Percentiles rank a stretch among this genome's conserved stretches.
Conservation (phyloP, 1,140 invertebrate genomes). For the Nixonia krombeini region DNA sequence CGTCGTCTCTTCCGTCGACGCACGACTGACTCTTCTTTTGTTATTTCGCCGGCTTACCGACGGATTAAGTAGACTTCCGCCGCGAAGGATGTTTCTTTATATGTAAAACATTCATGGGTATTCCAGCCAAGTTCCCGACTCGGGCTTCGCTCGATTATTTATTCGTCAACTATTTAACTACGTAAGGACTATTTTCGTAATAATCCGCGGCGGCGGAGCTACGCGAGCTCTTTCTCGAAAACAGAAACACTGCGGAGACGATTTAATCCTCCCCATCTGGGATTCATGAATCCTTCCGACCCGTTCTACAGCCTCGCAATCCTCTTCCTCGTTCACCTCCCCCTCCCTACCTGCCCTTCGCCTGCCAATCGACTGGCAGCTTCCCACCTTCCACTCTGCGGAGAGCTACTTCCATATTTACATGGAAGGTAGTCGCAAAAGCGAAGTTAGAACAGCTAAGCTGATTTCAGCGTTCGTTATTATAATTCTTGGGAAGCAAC, state of each 20-base stretch:
- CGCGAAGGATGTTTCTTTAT: no score
- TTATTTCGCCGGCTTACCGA: no score
- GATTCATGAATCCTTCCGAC: slow-evolving; percentile 65
- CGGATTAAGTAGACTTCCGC: no score
- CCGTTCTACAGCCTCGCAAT: slow-evolving; percentile 41
- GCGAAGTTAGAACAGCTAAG: slow-evolving; percentile 69
- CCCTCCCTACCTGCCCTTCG: slow-evolving; percentile 34
- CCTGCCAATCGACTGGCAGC: slow-evolving; percentile 60
- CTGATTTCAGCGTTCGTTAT: slow-evolving; percentile 72
- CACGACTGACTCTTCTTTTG: no score
- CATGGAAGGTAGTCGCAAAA: slow-evolving; percentile 65
- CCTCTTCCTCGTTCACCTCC: slow-evolving; percentile 37
- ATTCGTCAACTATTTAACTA: slow-evolving; percentile 25
- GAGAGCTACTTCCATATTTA: slow-evolving; percentile 69
- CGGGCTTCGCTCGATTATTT: slow-evolving; percentile 25
- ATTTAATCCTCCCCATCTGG: slow-evolving; percentile 68
- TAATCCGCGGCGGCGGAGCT: slow-evolving; percentile 29
- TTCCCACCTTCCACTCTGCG: slow-evolving; percentile 56
- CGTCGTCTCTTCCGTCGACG: no score
- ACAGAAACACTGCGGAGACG: slow-evolving; percentile 62
- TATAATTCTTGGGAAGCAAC: slow-evolving; percentile 66
- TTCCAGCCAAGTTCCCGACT: slow-evolving; percentile 10
- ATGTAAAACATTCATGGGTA: not conserved
- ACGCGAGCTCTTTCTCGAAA: slow-evolving; percentile 55
- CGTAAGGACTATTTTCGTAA: slow-evolving; percentile 35